Evolutionary conservation across 2,113 vertebrate genomes (phyloP).

Genomic region (Meleagris gallopavo): DNA sequence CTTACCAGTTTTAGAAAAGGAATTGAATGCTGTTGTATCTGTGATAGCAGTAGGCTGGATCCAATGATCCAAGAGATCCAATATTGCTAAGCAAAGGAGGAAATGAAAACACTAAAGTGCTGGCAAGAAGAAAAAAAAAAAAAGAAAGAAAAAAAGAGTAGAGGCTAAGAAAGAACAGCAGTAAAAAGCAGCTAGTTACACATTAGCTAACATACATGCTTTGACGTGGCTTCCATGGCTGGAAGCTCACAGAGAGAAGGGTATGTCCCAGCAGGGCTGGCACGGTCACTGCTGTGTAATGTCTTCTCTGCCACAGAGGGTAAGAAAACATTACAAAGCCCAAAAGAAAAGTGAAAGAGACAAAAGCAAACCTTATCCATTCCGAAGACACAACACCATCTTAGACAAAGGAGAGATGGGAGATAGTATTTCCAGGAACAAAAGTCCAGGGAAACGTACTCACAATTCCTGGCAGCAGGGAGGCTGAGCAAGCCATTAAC

Average conservation of each 20-base stretch:
- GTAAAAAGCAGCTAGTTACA: conserved; percentile 3
- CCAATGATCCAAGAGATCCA: background rate
- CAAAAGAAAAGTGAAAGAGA: background rate
- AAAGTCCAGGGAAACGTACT: background rate
- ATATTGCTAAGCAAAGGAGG: background rate
- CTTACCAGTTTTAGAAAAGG: background rate
- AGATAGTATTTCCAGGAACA: background rate
- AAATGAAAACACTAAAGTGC: background rate
- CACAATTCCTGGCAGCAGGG: background rate
- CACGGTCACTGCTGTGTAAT: rapidly evolving
- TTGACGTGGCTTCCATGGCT: rapidly evolving
- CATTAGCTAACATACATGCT: conserved; percentile 11
- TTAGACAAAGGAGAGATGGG: background rate
- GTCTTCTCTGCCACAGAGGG: background rate
- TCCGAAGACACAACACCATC: background rate
- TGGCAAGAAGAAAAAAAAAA: background rate
- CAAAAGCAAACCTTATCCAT: background rate
- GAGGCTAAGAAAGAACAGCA: background rate
- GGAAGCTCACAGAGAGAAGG: background rate
- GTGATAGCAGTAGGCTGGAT: background rate
- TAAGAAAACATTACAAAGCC: background rate
- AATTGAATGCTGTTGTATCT: background rate
- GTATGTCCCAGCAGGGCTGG: rapidly evolving
- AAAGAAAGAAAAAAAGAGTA: background rate
- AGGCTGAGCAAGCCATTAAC: background rate